These are phyloP conservation scores for Mythimna ferrago DNA, from an alignment of 2,888 invertebrate species.

Conservation along the genomic window DNA sequence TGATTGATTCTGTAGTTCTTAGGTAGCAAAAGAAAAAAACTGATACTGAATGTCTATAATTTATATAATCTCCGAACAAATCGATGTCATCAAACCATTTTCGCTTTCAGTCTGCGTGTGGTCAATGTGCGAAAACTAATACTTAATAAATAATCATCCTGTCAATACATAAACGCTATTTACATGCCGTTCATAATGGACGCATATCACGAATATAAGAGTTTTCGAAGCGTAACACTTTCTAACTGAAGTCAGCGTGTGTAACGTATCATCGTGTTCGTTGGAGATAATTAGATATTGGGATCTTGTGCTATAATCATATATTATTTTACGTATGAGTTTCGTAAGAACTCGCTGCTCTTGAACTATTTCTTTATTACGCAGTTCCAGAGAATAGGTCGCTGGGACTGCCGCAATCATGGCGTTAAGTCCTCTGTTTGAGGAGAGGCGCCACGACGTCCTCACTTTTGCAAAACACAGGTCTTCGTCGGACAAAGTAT, in stretches of 20 bases:
- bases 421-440: too few species aligned
- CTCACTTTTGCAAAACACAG: too few species aligned
- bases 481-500: too few species aligned
- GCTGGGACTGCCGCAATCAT: too few species aligned
- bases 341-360: background rate
- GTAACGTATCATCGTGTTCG: conserved; percentile 36
- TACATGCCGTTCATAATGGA: conserved; percentile 53
- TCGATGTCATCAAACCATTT: conserved; percentile 27
- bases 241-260: conserved; percentile 57
- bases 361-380: background rate
- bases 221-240: conserved; percentile 62
- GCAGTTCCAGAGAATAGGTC: too few species aligned
- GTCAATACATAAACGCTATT: conserved; percentile 60
- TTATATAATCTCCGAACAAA: conserved; percentile 4
- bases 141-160: conserved; percentile 51
- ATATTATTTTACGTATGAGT: conserved; percentile 3
- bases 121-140: conserved; percentile 41
- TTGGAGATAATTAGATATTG: conserved; percentile 36
- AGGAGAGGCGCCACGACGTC: too few species aligned
- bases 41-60: conserved; percentile 3
- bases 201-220: conserved; percentile 58
- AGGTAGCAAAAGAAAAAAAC: background rate
- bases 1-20: background rate
- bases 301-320: conserved; percentile 24
- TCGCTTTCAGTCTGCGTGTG: conserved; percentile 48